Percentiles rank a stretch among this genome's conserved stretches.
Conservation (phyloP, 1,140 invertebrate species). For the Anagrus nilaparvatae region DNA sequence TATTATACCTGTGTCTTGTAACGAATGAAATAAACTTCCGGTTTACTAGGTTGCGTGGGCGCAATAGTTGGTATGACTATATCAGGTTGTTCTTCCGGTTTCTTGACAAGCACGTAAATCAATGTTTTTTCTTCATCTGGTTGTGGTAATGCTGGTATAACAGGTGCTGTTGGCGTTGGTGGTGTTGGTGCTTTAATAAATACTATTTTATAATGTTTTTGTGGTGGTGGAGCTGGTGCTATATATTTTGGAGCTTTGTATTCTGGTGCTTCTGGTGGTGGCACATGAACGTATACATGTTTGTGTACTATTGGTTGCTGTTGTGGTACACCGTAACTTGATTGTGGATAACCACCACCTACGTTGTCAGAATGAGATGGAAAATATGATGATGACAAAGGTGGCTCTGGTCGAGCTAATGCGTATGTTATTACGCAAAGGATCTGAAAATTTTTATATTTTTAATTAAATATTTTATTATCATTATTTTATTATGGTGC, state of each 20-base stretch:
- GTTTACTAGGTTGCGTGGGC: conserved; percentile 72
- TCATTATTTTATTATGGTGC: too few species aligned
- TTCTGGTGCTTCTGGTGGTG: conserved; percentile 66
- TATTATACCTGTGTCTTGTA: conserved; percentile 75
- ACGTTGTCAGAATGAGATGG: conserved; percentile 1
- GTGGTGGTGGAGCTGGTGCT: conserved; percentile 49
- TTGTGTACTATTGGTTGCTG: conserved; percentile 69
- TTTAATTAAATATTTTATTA: too few species aligned
- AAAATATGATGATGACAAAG: conserved; percentile 11
- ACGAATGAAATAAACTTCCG: conserved; percentile 79
- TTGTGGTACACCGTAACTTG: conserved; percentile 60
- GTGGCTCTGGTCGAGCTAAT: conserved; percentile 7
- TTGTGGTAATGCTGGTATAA: conserved; percentile 59
- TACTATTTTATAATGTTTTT: conserved; percentile 83
- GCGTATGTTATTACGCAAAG: too few species aligned
- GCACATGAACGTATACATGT: conserved; percentile 78
- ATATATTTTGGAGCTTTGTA: conserved; percentile 50
- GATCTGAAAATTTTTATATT: too few species aligned
- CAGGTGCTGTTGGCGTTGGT: conserved; percentile 63
- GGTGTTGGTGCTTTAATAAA: conserved; percentile 80
- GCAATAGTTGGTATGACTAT: conserved; percentile 65
- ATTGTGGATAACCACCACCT: conserved; percentile 36
- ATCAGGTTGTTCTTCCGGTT: conserved; percentile 71
- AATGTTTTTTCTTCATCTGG: conserved; percentile 80
- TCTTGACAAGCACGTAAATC: conserved; percentile 82